These are phyloP conservation scores for Mormyrus lacerda DNA, from an alignment of 2,113 vertebrate genomes.

Conservation along the genomic window DNA sequence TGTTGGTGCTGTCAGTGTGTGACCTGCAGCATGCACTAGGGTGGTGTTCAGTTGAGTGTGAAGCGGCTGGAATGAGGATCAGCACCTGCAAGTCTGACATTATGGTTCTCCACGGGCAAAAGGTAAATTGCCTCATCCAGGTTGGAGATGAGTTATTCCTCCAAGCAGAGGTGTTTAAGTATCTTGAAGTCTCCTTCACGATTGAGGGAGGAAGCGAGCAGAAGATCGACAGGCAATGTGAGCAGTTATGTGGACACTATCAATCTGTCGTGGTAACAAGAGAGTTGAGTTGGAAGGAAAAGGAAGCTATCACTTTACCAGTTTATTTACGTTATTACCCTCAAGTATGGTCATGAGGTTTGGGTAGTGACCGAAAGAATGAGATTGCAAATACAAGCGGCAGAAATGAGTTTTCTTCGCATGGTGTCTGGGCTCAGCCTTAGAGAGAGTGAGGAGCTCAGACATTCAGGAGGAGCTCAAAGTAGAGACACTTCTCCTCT, in stretches of 20 bases:
- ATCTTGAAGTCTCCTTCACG: not conserved
- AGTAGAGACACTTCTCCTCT: not conserved
- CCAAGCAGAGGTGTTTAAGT: not conserved
- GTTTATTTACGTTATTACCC: not conserved
- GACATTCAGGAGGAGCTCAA: not conserved
- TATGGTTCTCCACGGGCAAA: not conserved
- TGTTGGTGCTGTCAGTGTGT: not conserved
- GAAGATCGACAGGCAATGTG: not conserved
- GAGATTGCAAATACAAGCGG: not conserved
- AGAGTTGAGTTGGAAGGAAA: not conserved
- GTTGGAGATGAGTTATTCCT: not conserved
- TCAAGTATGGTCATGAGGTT: not conserved
- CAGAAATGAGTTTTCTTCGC: not conserved
- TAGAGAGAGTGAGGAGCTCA: not conserved
- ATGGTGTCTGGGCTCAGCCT: not conserved
- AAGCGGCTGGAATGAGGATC: not conserved
- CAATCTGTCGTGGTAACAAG: not conserved
- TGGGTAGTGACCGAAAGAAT: not conserved
- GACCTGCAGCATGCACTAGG: not conserved
- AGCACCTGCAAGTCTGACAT: not conserved
- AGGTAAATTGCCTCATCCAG: not conserved
- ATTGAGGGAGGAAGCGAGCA: not conserved
- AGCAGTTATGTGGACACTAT: not conserved
- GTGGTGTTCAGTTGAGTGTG: not conserved
- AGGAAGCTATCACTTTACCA: not conserved